Evolutionary conservation across 2,888 invertebrate species (phyloP).

Genomic region (Orthosia gracilis): DNA sequence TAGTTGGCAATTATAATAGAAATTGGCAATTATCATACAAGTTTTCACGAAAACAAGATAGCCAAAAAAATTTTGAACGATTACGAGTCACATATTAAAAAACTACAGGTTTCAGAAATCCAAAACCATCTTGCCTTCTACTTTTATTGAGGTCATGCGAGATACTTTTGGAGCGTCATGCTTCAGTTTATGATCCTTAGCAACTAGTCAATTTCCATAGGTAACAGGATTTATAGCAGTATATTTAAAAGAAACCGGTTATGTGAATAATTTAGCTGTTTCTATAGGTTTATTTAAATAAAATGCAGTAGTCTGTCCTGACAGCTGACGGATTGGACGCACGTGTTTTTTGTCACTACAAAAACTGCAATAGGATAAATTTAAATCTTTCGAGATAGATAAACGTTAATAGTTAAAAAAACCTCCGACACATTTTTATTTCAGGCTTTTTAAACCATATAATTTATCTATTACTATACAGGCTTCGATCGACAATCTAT

Average conservation of each 20-base stretch:
- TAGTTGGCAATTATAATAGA: neutral
- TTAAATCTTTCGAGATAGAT: neutral
- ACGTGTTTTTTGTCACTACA: conserved; percentile 9
- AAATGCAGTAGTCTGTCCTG: neutral
- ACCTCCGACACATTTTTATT: no score
- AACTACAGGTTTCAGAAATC: no score
- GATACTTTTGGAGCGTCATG: neutral
- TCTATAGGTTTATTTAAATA: neutral
- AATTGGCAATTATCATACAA: neutral
- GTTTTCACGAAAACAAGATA: neutral
- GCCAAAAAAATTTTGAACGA: neutral
- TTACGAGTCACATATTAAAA: no score
- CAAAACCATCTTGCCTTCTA: neutral
- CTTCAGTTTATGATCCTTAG: neutral
- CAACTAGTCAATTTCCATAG: neutral
- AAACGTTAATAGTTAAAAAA: no score
- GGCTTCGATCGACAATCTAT: no score
- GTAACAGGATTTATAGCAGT: neutral
- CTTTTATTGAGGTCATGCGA: neutral
- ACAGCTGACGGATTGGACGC: conserved; percentile 8
- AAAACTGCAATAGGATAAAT: neutral
- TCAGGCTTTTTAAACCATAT: no score
- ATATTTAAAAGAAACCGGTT: conserved; percentile 11
- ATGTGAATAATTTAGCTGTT: neutral
- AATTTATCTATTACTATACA: no score